A percentile compares a stretch with the other conserved stretches of the same genome.
phyloP scores from a whole-genome alignment of 2,113 vertebrate species.

The Phalacrocorax aristotelis region DNA sequence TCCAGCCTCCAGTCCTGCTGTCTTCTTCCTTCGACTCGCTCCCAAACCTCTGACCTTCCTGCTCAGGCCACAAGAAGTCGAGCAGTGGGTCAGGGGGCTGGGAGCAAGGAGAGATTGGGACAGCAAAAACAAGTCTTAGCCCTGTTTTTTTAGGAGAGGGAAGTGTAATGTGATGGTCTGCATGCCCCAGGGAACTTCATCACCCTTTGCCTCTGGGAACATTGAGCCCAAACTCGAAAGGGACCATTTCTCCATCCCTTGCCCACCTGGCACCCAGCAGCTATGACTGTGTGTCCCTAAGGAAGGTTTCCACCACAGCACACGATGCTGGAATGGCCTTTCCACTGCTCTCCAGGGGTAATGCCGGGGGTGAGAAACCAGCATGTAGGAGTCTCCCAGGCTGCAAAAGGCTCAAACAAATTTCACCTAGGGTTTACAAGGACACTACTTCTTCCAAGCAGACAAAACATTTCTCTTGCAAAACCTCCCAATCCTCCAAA shows the following conservation, averaged over 20 bases:
- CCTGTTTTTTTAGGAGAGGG: neutral
- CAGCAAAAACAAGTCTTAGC: neutral
- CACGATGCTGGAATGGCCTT: neutral
- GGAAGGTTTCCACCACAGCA: neutral
- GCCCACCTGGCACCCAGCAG: fast-evolving
- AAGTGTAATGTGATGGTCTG: neutral
- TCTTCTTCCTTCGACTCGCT: fast-evolving
- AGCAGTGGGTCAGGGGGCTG: neutral
- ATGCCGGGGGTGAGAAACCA: neutral
- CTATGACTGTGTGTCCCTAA: neutral
- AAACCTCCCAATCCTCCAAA: neutral
- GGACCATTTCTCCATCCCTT: neutral
- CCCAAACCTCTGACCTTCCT: fast-evolving
- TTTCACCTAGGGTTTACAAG: neutral
- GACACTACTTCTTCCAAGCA: neutral
- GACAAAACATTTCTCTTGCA: neutral
- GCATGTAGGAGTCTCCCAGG: neutral
- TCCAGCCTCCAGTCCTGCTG: neutral
- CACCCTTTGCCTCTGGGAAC: neutral
- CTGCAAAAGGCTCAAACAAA: neutral
- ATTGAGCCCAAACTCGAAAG: neutral
- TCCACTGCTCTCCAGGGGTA: neutral
- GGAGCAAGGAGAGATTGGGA: neutral
- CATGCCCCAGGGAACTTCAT: neutral
- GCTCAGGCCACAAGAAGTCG: neutral